Evolutionary conservation across 2,888 invertebrate species (phyloP), one percentile per base, ranked within the genome.

Genomic region (Scelioninae gen. 2): DNA sequence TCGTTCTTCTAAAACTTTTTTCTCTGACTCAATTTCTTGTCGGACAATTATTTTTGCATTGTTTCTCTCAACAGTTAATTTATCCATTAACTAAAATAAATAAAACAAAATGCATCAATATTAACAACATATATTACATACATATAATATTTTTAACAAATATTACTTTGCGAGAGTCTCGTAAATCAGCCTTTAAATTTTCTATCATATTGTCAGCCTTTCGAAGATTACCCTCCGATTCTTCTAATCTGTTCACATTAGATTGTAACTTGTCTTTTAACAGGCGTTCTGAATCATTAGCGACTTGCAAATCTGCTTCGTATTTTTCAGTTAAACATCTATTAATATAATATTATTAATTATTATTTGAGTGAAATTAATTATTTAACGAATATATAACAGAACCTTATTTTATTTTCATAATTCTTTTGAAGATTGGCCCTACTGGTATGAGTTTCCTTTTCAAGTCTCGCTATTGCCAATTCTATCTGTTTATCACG

Each of bases 401-500:
- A 10, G 1, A 35, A 86, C 85, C 83, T 83, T 22, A 87, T 84
- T 82, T 89, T 87, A 75, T 87, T 87, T 78, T 90, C 90, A 10
- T 87, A 87, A 1, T 89, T 89, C n/a, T 90, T 90, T 78, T 92
- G 92, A 52, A 91, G 73, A 60, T 76, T 80, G 5, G 53, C 84
- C 77, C 89, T 89, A 0, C 88, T 89, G 1, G 89, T 88, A 50
- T 89, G 89, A 0, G 91, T 90, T 81, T 93, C 93, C 0, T 88
- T 88, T 76, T 92, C 92, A 81, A 93, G 87, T 67, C 91, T 89
- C 78, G 91, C 91, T 50, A 93, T 92, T 0, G 91, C 92, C 11
- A 89, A 86, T 83, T 95, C 94, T 58, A 94, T 93, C 87, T 94
- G 94, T 46, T 89, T 90, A 85, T 95, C 95, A 64, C 94, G 86